Percentiles rank a stretch among this genome's conserved stretches.
Conservation (phyloP, 2,113 vertebrate species). For the Lathamus discolor region DNA sequence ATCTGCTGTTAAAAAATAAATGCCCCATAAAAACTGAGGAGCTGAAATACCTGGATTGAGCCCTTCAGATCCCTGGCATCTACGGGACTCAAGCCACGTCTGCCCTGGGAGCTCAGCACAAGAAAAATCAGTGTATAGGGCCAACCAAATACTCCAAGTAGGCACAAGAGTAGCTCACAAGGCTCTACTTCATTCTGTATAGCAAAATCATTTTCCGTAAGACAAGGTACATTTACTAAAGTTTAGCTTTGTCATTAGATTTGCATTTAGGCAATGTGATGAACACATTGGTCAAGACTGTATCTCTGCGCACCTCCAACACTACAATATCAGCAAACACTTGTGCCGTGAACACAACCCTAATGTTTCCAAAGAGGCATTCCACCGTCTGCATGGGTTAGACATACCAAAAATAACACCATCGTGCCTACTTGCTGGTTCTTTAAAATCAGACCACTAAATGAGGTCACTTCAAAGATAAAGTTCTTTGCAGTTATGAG, state of each 20-base stretch:
- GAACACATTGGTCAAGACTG: rapidly evolving
- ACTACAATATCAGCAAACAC: neutral
- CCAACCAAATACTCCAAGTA: neutral
- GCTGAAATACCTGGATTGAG: neutral
- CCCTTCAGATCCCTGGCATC: neutral
- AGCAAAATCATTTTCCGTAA: neutral
- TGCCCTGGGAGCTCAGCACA: neutral
- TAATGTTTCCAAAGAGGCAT: neutral
- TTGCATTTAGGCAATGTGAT: neutral
- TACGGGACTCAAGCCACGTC: neutral
- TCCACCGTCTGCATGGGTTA: neutral
- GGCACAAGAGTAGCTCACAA: neutral
- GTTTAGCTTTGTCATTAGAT: neutral
- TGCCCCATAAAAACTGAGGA: neutral
- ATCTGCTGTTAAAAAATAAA: neutral
- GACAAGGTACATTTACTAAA: neutral
- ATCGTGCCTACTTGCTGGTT: neutral
- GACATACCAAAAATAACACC: neutral
- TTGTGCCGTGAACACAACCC: neutral
- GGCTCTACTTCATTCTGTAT: neutral
- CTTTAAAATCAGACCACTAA: slow-evolving; percentile 21
- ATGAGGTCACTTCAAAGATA: slow-evolving; percentile 5
- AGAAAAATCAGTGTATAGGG: neutral
- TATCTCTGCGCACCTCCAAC: neutral
- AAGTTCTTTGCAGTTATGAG: neutral